phyloP scores from a whole-genome alignment of 2,797 vertebrate species.

The Acrossocheilus fasciatus region DNA sequence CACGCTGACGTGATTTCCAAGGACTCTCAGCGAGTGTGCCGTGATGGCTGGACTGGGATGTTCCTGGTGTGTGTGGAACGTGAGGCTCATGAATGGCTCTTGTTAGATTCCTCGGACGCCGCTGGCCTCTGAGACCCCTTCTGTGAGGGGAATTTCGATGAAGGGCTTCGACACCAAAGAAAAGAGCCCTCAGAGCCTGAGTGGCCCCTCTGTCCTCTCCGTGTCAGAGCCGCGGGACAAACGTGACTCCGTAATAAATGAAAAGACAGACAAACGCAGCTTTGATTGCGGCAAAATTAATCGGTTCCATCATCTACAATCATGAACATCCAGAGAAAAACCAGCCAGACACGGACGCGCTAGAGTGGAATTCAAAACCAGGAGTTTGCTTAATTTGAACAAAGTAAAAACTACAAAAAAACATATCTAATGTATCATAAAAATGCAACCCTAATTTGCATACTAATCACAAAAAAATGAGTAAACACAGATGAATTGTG shows the following conservation, averaged over 20 bases:
- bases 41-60: conserved; percentile 48
- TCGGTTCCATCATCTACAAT: neutral
- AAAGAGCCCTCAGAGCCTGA: conserved; percentile 76
- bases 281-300: conserved; percentile 72
- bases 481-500: neutral
- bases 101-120: conserved; percentile 74
- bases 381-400: neutral
- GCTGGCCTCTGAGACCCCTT: conserved; percentile 77
- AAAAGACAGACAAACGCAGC: conserved; percentile 73
- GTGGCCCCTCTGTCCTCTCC: conserved; percentile 79
- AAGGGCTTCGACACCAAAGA: conserved; percentile 78
- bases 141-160: conserved; percentile 85
- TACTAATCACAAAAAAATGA: too few relatives aligned
- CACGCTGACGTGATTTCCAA: neutral
- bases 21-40: conserved; percentile 38
- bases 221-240: conserved; percentile 72
- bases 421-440: neutral
- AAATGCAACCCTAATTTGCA: neutral
- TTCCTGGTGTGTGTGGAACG: conserved; percentile 46
- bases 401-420: neutral
- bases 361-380: neutral
- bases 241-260: conserved; percentile 76
- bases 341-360: neutral
- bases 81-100: conserved; percentile 55
- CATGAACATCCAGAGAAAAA: neutral